Conservation (phyloP, 1,140 invertebrate genomes). For the Schmidtea mediterranea region DNA sequence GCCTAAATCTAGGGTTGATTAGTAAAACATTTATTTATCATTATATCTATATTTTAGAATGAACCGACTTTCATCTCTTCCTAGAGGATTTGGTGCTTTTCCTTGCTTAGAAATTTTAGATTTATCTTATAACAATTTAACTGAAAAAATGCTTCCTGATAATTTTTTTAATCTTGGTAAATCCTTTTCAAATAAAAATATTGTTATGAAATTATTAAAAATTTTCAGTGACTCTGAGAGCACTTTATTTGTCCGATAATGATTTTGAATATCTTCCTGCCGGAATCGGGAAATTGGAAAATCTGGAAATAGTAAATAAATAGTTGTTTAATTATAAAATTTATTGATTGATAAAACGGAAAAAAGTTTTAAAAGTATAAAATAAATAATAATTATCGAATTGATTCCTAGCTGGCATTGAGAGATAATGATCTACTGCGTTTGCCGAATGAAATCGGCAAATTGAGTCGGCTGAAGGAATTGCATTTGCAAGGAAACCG, state of each 20-base stretch:
- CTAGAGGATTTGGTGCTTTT: constrained; percentile 83
- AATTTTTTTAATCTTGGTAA: constrained; percentile 98
- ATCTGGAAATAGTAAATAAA: constrained; percentile 89
- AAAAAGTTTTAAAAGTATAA: too few relatives aligned
- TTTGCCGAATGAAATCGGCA: constrained; percentile 69
- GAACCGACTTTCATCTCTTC: constrained; percentile 52
- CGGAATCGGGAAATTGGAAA: constrained; percentile 69
- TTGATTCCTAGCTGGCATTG: constrained; percentile 50
- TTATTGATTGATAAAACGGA: too few relatives aligned
- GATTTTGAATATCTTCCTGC: constrained; percentile 72
- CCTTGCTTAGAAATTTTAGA: constrained; percentile 78
- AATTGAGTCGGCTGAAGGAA: constrained; percentile 51
- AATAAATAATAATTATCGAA: too few relatives aligned
- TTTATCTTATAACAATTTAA: constrained; percentile 91
- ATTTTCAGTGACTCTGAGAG: constrained; percentile 68
- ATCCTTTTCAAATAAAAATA: too few relatives aligned
- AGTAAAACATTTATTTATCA: too few relatives aligned
- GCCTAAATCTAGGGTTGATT: constrained; percentile 15
- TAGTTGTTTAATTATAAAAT: too few relatives aligned
- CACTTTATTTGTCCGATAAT: constrained; percentile 86
- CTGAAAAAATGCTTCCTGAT: constrained; percentile 65
- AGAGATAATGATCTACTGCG: constrained; percentile 78
- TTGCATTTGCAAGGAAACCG: constrained; percentile 75
- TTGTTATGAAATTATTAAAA: too few relatives aligned
- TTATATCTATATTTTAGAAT: too few relatives aligned